These are phyloP conservation scores for Scaptomyza caliginosa DNA, from an alignment of 2,888 invertebrate genomes.

Conservation along the genomic window DNA sequence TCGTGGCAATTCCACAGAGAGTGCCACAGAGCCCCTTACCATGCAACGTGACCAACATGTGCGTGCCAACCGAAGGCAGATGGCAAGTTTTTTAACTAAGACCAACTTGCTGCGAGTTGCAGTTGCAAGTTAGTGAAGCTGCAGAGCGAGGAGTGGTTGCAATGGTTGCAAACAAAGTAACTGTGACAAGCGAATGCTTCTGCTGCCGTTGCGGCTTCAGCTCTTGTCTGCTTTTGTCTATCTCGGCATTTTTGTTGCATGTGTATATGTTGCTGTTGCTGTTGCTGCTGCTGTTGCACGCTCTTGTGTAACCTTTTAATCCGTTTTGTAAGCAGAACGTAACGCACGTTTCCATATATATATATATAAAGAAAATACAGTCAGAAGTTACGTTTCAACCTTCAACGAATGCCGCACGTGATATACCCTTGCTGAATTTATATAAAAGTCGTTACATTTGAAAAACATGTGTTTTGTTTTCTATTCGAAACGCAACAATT, in stretches of 20 bases:
- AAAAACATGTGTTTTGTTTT: too few species aligned
- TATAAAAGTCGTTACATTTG: neutral
- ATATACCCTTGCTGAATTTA: slow-evolving; percentile 11
- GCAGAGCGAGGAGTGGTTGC: slow-evolving; percentile 25
- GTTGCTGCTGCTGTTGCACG: slow-evolving; percentile 54
- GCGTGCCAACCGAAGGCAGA: slow-evolving; percentile 55
- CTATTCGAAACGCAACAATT: neutral
- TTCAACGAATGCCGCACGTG: neutral
- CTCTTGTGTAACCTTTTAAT: slow-evolving; percentile 82
- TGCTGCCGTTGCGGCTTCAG: slow-evolving; percentile 8
- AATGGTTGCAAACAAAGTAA: slow-evolving; percentile 67
- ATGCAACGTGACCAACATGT: slow-evolving; percentile 77
- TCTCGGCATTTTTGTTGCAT: slow-evolving; percentile 34
- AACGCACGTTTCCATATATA: slow-evolving; percentile 74
- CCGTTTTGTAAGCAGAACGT: slow-evolving; percentile 82
- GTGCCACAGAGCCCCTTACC: slow-evolving; percentile 2
- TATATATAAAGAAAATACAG: slow-evolving; percentile 28
- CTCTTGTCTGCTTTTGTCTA: slow-evolving; percentile 32
- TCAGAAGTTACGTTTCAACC: neutral
- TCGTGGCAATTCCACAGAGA: slow-evolving; percentile 33
- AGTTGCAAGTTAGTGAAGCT: neutral
- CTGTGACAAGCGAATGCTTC: slow-evolving; percentile 41
- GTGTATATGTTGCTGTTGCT: neutral
- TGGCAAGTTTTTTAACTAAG: slow-evolving; percentile 23
- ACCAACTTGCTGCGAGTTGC: slow-evolving; percentile 12